Base-by-base conservation (phyloP, 2,113 vertebrate species). In the Oxyura jamaicensis region DNA sequence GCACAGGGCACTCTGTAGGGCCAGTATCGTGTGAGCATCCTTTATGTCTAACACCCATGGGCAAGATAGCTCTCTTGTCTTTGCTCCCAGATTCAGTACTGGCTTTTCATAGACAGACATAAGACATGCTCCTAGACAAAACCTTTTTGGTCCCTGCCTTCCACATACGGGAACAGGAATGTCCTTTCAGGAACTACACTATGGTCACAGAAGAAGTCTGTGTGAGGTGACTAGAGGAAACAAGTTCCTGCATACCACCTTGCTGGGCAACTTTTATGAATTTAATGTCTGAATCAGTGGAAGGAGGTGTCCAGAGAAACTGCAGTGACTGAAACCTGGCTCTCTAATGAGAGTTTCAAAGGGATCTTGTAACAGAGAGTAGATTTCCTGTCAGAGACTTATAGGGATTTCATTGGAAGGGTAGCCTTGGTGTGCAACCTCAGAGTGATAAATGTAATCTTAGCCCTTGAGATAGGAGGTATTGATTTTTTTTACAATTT, bases 221-320 rank as follows among this genome's bases (percentile, higher is more conserved):
- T 58, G 23, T 1, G 10, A 39, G 26, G 74, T 41, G 35, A 2
- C 42, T 72, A 29, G 21, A 48, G 31, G 31, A 55, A 83, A 44
- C 11, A 72, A 72, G 11, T n/a, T n/a, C 5, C 41, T 33, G 36
- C 66, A 41, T 62, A 53, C 33, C 12, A 26, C 26, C 35, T 89
- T 52, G 17, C 20, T 74, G n/a, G 15, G 33, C 0, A 0, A 5
- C 44, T 74, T 88, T 39, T 58, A n/a, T 31, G 26, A 39, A 13
- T 83, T 66, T 77, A 44, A 58, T 18, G 29, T 87, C 41, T 91
- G 44, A 4, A 4, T 81, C 29, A 7, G 29, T 22, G 42, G 23
- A 62, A 4, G 13, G 28, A 87, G 13, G 4, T 55, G 31, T 59
- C 23, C 31, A 17, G 28, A 85, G 66, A 16, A 29, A 6, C 31